A percentile compares a stretch with the other conserved stretches of the same genome.
Conservation (phyloP, 2,888 invertebrate species). For the Gryllus longicercus region DNA sequence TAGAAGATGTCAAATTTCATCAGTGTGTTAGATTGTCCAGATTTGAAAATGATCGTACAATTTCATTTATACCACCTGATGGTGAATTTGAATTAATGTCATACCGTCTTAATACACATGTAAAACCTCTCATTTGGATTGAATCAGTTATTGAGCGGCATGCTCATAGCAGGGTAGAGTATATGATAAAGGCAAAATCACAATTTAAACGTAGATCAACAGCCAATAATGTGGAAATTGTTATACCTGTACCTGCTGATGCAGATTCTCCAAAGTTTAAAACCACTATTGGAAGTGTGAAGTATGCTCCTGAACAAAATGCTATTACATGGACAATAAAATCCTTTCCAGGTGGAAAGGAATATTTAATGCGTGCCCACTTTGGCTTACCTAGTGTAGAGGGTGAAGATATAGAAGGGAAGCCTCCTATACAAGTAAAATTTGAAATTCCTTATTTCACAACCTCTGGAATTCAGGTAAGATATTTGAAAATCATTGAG, state of each 20-base stretch:
- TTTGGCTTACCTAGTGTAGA: conserved; percentile 95
- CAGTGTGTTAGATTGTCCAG: conserved; percentile 95
- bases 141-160: conserved; percentile 97
- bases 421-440: conserved; percentile 96
- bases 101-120: conserved; percentile 93
- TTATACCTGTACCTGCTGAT: conserved; percentile 93
- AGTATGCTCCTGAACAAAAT: conserved; percentile 95
- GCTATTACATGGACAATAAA: conserved; percentile 97
- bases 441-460: conserved; percentile 99
- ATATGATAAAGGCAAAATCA: conserved; percentile 98
- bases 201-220: conserved; percentile 97
- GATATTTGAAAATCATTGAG: conserved; percentile 96
- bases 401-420: conserved; percentile 90
- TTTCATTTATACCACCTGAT: conserved; percentile 97
- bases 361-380: conserved; percentile 96
- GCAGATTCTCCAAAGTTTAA: conserved; percentile 98
- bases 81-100: conserved; percentile 99
- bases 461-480: conserved; percentile 95
- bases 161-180: conserved; percentile 95
- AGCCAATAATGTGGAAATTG: conserved; percentile 97
- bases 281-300: conserved; percentile 93
- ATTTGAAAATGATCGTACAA: conserved; percentile 97
- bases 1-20: conserved; percentile 98
- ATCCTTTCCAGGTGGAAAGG: conserved; percentile 97
- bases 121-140: conserved; percentile 97